phyloP scores from a whole-genome alignment of 1,140 invertebrate species.

The Microplitis mediator region DNA sequence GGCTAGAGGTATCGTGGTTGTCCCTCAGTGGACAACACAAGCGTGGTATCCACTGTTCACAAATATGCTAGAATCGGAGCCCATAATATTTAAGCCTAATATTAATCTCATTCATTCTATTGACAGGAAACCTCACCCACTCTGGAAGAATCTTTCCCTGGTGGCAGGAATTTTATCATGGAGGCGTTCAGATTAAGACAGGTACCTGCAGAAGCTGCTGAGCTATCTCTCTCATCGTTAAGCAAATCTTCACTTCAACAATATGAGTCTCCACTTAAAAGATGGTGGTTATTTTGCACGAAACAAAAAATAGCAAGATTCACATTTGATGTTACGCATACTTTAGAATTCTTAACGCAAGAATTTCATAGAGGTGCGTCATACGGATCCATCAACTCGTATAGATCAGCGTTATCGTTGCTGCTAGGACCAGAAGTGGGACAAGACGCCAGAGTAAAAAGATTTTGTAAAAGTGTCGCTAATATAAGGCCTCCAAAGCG shows the following conservation, averaged over 20 bases:
- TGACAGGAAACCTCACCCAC: constrained; percentile 26
- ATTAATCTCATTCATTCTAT: constrained; percentile 19
- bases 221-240: constrained; percentile 21
- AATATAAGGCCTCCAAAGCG: constrained; percentile 29
- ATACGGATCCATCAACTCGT: constrained; percentile 24
- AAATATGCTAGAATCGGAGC: constrained; percentile 7
- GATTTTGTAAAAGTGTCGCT: constrained; percentile 38
- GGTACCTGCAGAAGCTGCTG: constrained; percentile 6
- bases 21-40: constrained; percentile 27
- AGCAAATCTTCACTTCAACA: constrained; percentile 11
- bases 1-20: constrained; percentile 26
- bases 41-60: constrained; percentile 25
- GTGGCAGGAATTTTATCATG: constrained; percentile 29
- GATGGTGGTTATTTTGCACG: constrained; percentile 26
- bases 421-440: constrained; percentile 8
- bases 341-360: constrained; percentile 11
- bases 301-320: constrained; percentile 14
- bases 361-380: constrained; percentile 17
- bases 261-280: constrained; percentile 11
- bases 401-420: constrained; percentile 28
- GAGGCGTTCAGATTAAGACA: constrained; percentile 13
- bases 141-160: constrained; percentile 23
- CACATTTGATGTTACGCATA: neutral
- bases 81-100: constrained; percentile 21
- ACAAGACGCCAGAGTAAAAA: constrained; percentile 26